These are phyloP conservation scores for Rhombomys opimus DNA, from an alignment of 2,113 vertebrate genomes.

Conservation along the genomic window DNA sequence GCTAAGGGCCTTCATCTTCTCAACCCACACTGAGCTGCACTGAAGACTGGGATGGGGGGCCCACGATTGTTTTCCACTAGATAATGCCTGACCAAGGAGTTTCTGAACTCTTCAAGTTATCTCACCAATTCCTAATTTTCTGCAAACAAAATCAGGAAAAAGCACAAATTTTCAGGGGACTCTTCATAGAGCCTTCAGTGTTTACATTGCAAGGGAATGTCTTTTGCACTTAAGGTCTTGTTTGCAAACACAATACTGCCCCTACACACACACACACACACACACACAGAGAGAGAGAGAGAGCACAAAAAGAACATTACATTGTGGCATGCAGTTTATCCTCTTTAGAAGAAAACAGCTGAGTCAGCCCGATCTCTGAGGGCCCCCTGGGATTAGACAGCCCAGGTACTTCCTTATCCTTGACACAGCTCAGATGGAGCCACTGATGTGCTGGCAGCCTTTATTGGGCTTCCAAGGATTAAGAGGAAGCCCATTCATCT, in stretches of 20 bases:
- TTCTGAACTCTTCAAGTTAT: constrained; percentile 44
- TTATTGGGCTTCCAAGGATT: constrained; percentile 60
- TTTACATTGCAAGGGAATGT: not conserved
- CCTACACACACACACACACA: not conserved
- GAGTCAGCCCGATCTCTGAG: constrained; percentile 52
- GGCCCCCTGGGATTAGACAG: not conserved
- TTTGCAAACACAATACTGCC: not conserved
- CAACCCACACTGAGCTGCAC: constrained; percentile 8
- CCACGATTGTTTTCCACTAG: constrained; percentile 20
- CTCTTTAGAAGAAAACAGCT: constrained; percentile 62
- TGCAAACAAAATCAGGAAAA: constrained; percentile 33
- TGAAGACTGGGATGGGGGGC: not conserved
- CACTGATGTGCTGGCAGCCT: constrained; percentile 42
- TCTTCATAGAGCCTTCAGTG: not conserved
- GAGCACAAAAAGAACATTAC: constrained; percentile 35
- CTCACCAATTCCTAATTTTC: constrained; percentile 46
- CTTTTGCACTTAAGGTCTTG: constrained; percentile 32
- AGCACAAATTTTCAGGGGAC: not conserved
- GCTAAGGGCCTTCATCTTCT: constrained; percentile 37
- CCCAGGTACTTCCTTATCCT: constrained; percentile 64
- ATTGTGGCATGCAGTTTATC: constrained; percentile 18
- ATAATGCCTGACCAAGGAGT: not conserved
- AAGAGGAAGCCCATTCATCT: constrained; percentile 54
- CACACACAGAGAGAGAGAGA: not conserved
- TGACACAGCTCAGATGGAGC: constrained; percentile 54